Evolutionary conservation across 2,797 vertebrate genomes (phyloP).

Genomic region (Pangasius larnaudii): DNA sequence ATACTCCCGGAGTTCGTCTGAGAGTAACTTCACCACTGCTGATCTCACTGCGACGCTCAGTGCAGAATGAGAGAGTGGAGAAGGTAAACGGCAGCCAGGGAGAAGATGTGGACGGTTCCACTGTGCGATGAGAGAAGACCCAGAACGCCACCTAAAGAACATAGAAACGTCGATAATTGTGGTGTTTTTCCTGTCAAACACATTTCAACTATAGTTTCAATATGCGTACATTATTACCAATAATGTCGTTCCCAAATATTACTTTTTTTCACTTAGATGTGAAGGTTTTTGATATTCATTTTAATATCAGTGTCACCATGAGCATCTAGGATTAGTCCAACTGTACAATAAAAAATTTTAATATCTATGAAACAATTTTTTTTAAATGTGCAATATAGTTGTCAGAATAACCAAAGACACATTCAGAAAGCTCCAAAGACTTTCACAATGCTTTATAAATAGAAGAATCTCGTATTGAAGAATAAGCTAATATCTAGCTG

Average conservation of each 20-base stretch:
- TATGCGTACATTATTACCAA: not conserved
- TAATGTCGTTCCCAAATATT: not conserved
- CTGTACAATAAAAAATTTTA: too few relatives aligned
- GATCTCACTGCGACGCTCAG: not conserved
- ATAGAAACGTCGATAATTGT: not conserved
- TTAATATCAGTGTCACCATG: not conserved
- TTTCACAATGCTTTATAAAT: not conserved
- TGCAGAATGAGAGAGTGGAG: not conserved
- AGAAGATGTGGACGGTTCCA: conserved; percentile 1
- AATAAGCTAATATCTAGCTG: not conserved
- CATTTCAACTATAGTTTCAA: not conserved
- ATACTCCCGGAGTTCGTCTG: too few relatives aligned
- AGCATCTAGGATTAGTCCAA: not conserved
- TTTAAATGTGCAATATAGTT: not conserved
- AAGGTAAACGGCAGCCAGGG: not conserved
- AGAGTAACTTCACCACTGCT: not conserved
- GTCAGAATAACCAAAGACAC: not conserved
- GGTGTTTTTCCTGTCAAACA: not conserved
- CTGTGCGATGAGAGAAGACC: conserved; percentile 7
- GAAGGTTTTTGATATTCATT: not conserved
- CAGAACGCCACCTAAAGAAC: conserved; percentile 24
- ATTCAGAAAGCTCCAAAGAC: not conserved
- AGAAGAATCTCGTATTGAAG: not conserved
- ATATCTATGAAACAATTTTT: too few relatives aligned
- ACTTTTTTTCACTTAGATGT: not conserved